Base-by-base conservation (phyloP, 1,140 invertebrate genomes). In the Meloidogyne floridensis region DNA sequence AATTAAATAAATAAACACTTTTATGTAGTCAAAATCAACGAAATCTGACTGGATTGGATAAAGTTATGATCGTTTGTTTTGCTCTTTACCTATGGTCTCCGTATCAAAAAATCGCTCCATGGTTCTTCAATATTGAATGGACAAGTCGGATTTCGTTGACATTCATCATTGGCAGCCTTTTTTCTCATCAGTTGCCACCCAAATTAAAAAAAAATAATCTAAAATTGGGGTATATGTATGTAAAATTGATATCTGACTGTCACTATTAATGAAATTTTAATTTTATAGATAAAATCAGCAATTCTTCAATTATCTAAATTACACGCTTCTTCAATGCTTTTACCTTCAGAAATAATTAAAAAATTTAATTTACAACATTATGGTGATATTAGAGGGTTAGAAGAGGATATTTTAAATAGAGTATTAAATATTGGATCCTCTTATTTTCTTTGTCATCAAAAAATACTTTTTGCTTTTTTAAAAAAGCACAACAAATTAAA, bases 231-330 rank as follows among this genome's bases (percentile, higher is more conserved):
- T 32, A 32, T 32, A 32, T 32, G 32, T 32, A 32, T 32, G 32
- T 32, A 32, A 32, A 32, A 32, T 32, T 32, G 32, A 32, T 32
- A 32, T 32, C 32, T 32, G 32, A 32, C 32, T 32, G 32, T 32
- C 32, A 32, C 32, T 32, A 32, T 32, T 32, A 32, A 32, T 32
- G 32, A 32, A 32, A 32, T 32, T 32, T n/a, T 77, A 20, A 54
- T 11, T 32, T 54, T 54, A 59, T 18, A 80, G 80, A 70, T 80
- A 11, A 70, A 80, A 56, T 80, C 80, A n/a, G 51, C 80, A 32
- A 74, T 80, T 76, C 47, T 54, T 9, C 54, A 74, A 10, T 59
- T 80, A 59, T 75, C 80, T 15, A 80, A 80, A 80, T 80, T 80
- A 18, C 80, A 80, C 20, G 77, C 80, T 9, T 80, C 71, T 70